Evolutionary conservation across 1,140 invertebrate species (phyloP).

Genomic region (Drosophila albomicans): DNA sequence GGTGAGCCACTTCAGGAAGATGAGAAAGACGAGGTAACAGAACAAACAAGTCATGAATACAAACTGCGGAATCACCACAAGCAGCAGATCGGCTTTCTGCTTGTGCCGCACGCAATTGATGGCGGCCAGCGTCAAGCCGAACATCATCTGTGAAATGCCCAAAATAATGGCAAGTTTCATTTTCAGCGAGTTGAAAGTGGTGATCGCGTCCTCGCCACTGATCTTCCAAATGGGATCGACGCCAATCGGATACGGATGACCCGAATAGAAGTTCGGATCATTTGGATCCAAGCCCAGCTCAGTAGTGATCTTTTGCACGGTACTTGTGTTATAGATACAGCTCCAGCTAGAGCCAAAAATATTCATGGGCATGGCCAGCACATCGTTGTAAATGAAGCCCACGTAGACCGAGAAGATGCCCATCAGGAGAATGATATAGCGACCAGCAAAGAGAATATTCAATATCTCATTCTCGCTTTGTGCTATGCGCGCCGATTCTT

Average conservation of each 20-base stretch:
- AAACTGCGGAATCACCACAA: constrained; percentile 97
- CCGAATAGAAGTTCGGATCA: constrained; percentile 87
- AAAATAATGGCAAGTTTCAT: constrained; percentile 99
- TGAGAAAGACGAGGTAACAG: constrained; percentile 95
- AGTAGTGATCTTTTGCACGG: constrained; percentile 76
- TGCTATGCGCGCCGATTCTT: constrained; percentile 88
- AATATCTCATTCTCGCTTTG: constrained; percentile 96
- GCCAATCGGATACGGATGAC: constrained; percentile 83
- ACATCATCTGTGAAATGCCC: constrained; percentile 98
- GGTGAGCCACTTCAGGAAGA: constrained; percentile 96
- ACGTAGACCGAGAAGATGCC: constrained; percentile 98
- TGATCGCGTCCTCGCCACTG: constrained; percentile 96
- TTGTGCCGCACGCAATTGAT: constrained; percentile 95
- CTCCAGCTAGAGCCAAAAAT: constrained; percentile 95
- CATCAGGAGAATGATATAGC: constrained; percentile 99
- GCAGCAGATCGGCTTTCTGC: constrained; percentile 91
- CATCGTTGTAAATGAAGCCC: constrained; percentile 98
- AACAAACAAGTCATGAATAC: constrained; percentile 96
- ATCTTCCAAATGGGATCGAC: constrained; percentile 94
- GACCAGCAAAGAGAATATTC: constrained; percentile 97
- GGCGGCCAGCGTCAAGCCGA: constrained; percentile 95
- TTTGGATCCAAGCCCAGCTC: constrained; percentile 91
- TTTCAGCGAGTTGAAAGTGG: constrained; percentile 98
- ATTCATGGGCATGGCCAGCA: constrained; percentile 97
- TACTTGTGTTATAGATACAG: constrained; percentile 89